Evolutionary conservation across 1,140 invertebrate genomes (phyloP).

Genomic region (Rhynchophorus ferrugineus): DNA sequence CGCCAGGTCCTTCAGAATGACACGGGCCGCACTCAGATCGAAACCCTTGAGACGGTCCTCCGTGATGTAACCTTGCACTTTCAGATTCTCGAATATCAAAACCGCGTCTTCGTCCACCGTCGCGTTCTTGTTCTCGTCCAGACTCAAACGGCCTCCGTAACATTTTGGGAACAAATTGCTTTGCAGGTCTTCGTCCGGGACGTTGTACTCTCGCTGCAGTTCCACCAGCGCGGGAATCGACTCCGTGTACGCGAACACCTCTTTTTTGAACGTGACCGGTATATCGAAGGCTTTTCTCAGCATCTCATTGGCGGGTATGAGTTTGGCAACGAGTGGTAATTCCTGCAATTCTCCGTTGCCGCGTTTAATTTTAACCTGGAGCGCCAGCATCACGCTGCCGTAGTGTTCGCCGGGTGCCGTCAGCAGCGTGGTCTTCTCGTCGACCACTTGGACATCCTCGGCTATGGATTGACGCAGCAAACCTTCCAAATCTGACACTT

Average conservation of each 20-base stretch:
- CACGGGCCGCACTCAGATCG: conserved; percentile 43
- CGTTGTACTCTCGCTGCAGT: conserved; percentile 44
- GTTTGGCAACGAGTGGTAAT: conserved; percentile 48
- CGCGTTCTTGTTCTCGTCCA: conserved; percentile 33
- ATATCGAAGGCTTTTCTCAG: conserved; percentile 50
- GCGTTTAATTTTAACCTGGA: conserved; percentile 31
- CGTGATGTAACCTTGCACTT: conserved; percentile 42
- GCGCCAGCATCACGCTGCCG: conserved; percentile 35
- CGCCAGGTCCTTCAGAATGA: conserved; percentile 46
- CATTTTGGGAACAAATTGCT: conserved; percentile 45
- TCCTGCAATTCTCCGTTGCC: conserved; percentile 29
- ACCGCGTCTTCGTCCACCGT: conserved; percentile 49
- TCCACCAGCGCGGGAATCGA: conserved; percentile 44
- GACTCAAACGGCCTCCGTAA: conserved; percentile 46
- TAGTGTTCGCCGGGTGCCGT: conserved; percentile 38
- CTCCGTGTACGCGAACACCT: conserved; percentile 48
- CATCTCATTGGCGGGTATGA: conserved; percentile 50
- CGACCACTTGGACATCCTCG: conserved; percentile 29
- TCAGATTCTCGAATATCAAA: conserved; percentile 52
- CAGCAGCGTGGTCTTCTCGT: conserved; percentile 29
- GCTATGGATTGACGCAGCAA: conserved; percentile 28
- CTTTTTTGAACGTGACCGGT: conserved; percentile 50
- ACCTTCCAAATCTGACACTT: conserved; percentile 30
- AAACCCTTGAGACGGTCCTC: conserved; percentile 45
- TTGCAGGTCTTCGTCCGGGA: conserved; percentile 39